Conservation (phyloP, 2,888 invertebrate species). For the Scaptomyza polygonia region DNA sequence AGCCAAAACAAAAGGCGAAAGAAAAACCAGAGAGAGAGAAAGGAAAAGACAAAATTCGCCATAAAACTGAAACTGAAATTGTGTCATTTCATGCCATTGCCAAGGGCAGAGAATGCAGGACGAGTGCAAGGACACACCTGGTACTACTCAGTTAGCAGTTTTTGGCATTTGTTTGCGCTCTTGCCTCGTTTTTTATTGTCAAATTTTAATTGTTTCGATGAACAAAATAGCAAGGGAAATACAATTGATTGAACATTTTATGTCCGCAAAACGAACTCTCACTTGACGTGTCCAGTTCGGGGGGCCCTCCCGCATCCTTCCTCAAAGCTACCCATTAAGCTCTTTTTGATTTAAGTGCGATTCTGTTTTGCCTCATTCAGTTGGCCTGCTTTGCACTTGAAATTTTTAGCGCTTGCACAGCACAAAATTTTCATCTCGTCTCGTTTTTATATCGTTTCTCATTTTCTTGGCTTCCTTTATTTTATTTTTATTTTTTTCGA, state of each 20-base stretch:
- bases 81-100: constrained; percentile 81
- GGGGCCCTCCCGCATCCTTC: neutral
- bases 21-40: constrained; percentile 17
- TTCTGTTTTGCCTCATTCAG: constrained; percentile 39
- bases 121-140: constrained; percentile 50
- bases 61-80: constrained; percentile 78
- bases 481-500: constrained; percentile 33
- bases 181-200: constrained; percentile 54
- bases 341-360: constrained; percentile 72
- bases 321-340: constrained; percentile 66
- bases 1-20: constrained; percentile 27
- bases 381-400: constrained; percentile 65
- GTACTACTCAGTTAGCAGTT: constrained; percentile 36
- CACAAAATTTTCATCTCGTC: constrained; percentile 63
- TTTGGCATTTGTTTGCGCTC: constrained; percentile 26
- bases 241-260: constrained; percentile 49
- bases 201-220: constrained; percentile 73
- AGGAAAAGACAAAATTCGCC: constrained; percentile 42
- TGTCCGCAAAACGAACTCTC: constrained; percentile 38
- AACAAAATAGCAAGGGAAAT: neutral
- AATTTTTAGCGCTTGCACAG: constrained; percentile 72
- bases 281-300: constrained; percentile 61
- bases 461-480: constrained; percentile 42
- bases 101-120: constrained; percentile 21
- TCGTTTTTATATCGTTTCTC: constrained; percentile 59